Base-by-base conservation (phyloP, 2,113 vertebrate genomes). In the Alaudala cheleensis region DNA sequence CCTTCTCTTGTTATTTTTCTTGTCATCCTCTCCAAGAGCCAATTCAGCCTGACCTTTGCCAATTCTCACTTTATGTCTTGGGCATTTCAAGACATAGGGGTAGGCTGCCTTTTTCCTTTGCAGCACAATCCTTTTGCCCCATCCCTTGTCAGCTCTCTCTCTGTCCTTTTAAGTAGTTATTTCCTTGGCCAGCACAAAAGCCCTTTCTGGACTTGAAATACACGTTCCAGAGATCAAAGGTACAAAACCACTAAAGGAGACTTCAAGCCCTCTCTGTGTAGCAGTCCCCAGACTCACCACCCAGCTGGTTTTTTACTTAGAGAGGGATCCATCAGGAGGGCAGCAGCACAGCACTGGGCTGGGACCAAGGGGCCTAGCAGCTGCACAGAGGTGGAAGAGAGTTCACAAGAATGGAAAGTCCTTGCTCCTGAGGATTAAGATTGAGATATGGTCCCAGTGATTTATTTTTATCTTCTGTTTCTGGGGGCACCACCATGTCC, bases 31-130 rank as follows among this genome's bases (percentile, higher is more conserved):
- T 85, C 47, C 47, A 95, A 58, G 33, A 90, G 15, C 28, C 54
- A 90, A 66, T 93, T 95, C 92, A 86, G 42, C 26, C 60, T 88
- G 91, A 95, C 86, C 94, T 94, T 92, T 81, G 47, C 67, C 80
- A 51, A 31, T 70, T 88, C 76, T 81, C 44, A 51, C 67, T 95
- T 94, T 81, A 77, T 86, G 39, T 90, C 72, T 78, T 88, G 95
- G 86, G 88, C 20, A 45, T 92, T 86, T 94, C 91, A 71, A 91
- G 76, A 77, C 54, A 18, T 42, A 34, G 29, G 45, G 15, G 15
- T 54, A 86, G 86, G 47, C 72, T 94, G 60, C 56, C 76, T 86
- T 81, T 86, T 88, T 85, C 44, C 80, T 90, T 90, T 88, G 42
- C 88, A 86, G 51, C 29, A 62, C 54, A 39, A 33, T 80, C 29